These are phyloP conservation scores for Odontesthes bonariensis DNA, from an alignment of 2,113 vertebrate species.

Conservation along the genomic window DNA sequence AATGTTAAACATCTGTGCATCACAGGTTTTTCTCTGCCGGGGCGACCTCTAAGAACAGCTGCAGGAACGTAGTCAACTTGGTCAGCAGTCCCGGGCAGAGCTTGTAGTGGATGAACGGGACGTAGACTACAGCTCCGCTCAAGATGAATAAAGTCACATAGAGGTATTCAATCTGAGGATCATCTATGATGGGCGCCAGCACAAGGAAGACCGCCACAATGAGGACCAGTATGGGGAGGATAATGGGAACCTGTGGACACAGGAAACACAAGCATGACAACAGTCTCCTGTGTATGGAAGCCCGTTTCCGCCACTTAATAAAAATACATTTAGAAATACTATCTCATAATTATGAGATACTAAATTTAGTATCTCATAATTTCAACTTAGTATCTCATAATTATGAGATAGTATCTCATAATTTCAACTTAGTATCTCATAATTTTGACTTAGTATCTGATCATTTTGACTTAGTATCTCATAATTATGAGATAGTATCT, in stretches of 20 bases:
- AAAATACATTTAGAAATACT: neutral
- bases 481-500: no score
- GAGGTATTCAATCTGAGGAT: constrained; percentile 87
- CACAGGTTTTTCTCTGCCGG: constrained; percentile 83
- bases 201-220: constrained; percentile 86
- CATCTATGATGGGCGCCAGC: constrained; percentile 86
- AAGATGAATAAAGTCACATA: constrained; percentile 87
- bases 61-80: constrained; percentile 85
- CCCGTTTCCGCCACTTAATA: no score
- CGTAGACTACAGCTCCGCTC: constrained; percentile 86
- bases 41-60: constrained; percentile 90
- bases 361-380: no score
- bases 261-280: constrained; percentile 25
- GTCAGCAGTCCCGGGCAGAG: constrained; percentile 80
- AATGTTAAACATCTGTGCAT: constrained; percentile 9
- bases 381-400: no score
- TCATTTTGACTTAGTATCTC: no score
- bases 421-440: no score
- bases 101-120: constrained; percentile 88
- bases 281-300: neutral
- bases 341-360: no score
- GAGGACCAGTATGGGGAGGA: constrained; percentile 86
- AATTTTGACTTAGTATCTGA: no score
- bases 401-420: no score
- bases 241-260: constrained; percentile 84